Conservation (phyloP, 2,113 vertebrate genomes). For the Melospiza melodia region DNA sequence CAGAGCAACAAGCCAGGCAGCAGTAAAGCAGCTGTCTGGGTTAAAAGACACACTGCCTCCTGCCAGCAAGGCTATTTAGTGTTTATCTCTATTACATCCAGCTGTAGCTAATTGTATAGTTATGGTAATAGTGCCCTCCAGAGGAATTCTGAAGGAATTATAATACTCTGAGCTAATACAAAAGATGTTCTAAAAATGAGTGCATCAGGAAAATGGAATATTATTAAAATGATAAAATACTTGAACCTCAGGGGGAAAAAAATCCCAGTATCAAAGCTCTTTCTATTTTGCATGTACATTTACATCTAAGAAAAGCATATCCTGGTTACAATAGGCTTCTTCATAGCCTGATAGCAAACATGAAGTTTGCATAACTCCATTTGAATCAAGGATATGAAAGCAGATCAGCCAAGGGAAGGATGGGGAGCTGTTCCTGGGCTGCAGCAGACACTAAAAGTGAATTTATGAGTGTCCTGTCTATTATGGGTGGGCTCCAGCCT, state of each 20-base stretch:
- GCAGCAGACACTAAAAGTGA: neutral
- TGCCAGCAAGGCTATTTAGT: conserved; percentile 22
- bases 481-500: neutral
- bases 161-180: neutral
- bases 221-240: conserved; percentile 43
- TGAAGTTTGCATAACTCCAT: neutral
- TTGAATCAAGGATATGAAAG: neutral
- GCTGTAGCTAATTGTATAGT: conserved; percentile 62
- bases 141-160: conserved; percentile 75
- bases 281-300: conserved; percentile 11
- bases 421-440: neutral
- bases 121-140: conserved; percentile 80
- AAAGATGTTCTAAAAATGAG: neutral
- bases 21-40: neutral
- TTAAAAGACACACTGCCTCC: conserved; percentile 27
- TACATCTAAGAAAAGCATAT: conserved; percentile 6
- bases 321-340: neutral
- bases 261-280: conserved; percentile 20
- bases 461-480: neutral
- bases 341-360: neutral
- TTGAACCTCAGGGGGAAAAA: neutral
- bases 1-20: neutral
- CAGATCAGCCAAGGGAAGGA: neutral
- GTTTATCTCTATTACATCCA: conserved; percentile 6
- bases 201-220: conserved; percentile 20